phyloP scores from a whole-genome alignment of 2,888 invertebrate species.

The Cerceris rybyensis region DNA sequence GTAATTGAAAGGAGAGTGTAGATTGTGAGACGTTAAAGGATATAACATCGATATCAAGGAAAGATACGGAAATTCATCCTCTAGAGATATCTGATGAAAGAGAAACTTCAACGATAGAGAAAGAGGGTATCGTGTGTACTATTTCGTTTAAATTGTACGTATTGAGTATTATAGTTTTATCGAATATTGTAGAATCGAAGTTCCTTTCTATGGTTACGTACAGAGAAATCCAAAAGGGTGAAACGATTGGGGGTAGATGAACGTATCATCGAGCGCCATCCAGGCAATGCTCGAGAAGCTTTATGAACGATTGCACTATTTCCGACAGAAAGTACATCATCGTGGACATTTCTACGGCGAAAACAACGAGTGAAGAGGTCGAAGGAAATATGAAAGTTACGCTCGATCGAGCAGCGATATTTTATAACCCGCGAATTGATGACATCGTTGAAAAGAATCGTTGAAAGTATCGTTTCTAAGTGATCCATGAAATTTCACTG shows the following conservation, averaged over 20 bases:
- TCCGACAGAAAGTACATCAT: conserved; percentile 52
- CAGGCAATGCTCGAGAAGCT: conserved; percentile 44
- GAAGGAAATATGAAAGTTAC: conserved; percentile 51
- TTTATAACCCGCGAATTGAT: conserved; percentile 42
- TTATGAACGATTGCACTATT: conserved; percentile 60
- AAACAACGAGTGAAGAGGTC: conserved; percentile 39
- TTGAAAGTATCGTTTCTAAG: conserved; percentile 15
- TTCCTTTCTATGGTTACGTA: background rate
- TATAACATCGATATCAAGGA: no score
- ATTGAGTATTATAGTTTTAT: no score
- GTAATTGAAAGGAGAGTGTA: no score
- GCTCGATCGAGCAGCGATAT: conserved; percentile 47
- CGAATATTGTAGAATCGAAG: no score
- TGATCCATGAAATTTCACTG: conserved; percentile 31
- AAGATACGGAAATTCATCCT: no score
- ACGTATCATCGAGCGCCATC: conserved; percentile 43
- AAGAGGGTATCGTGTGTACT: no score
- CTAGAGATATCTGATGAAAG: no score
- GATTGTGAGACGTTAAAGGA: no score
- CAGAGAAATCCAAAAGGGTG: conserved; percentile 15
- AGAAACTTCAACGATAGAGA: no score
- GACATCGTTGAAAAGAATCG: conserved; percentile 38
- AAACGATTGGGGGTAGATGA: conserved; percentile 39
- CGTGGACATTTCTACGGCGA: conserved; percentile 47
- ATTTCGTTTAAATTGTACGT: no score